A percentile compares a stretch with the other conserved stretches of the same genome.
Evolutionary conservation across 2,113 vertebrate species (phyloP).

Genomic region (Aldabrachelys gigantea): DNA sequence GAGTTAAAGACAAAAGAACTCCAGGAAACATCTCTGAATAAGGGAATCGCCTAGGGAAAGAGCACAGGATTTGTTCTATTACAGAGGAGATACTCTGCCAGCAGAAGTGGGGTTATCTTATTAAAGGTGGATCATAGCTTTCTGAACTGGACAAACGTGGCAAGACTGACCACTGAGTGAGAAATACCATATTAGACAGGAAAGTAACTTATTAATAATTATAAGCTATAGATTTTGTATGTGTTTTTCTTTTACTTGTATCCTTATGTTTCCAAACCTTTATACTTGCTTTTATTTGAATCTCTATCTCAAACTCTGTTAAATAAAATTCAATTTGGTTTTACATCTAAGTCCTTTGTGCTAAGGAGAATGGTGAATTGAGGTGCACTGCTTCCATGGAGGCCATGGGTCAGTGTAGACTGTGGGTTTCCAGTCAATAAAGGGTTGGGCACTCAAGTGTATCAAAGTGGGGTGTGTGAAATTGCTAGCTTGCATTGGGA

Average conservation of each 20-base stretch:
- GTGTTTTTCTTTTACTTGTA: not conserved
- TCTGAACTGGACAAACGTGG: not conserved
- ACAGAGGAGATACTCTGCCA: not conserved
- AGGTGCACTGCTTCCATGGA: not conserved
- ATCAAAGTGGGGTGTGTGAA: not conserved
- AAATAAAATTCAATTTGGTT: too few species aligned
- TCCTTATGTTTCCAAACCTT: not conserved
- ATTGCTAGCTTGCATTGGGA: not conserved
- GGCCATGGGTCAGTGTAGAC: not conserved
- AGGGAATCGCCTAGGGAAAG: not conserved
- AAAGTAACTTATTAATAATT: not conserved
- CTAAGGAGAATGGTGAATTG: not conserved
- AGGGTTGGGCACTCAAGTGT: not conserved
- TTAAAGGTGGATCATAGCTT: not conserved
- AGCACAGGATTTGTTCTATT: not conserved
- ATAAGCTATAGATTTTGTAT: not conserved
- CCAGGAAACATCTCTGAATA: not conserved
- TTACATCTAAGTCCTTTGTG: not conserved
- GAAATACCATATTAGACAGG: not conserved
- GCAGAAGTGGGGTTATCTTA: not conserved
- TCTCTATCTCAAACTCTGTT: not conserved
- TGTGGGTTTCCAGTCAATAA: not conserved
- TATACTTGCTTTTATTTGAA: not conserved
- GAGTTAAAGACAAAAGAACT: not conserved
- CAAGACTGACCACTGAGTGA: not conserved